These are phyloP conservation scores for Eptatretus atami DNA, from an alignment of 2,797 vertebrate species.

Conservation along the genomic window DNA sequence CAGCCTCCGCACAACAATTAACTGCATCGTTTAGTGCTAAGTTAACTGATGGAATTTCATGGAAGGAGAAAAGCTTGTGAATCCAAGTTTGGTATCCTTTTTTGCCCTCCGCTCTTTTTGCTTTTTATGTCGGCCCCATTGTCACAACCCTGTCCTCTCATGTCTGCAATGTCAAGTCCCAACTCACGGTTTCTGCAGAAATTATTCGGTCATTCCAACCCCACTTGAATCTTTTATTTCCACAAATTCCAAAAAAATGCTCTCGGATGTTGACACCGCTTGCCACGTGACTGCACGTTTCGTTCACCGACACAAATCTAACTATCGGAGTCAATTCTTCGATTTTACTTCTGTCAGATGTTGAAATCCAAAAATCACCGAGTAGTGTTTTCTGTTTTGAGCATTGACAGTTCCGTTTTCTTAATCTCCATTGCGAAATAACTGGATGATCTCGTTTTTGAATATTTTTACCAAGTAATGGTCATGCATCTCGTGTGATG, in stretches of 20 bases:
- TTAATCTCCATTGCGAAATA: not conserved
- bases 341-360: not conserved
- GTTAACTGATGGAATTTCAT: slow-evolving; percentile 6
- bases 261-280: not conserved
- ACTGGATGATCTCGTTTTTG: too few species aligned
- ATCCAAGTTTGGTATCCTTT: slow-evolving; percentile 5
- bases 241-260: slow-evolving; percentile 2
- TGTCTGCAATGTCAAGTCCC: not conserved
- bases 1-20: not conserved
- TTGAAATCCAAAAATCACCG: not conserved
- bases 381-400: too few species aligned
- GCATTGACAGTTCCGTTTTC: too few species aligned
- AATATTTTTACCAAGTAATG: slow-evolving; percentile 1
- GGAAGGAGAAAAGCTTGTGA: not conserved
- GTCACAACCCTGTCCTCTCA: not conserved
- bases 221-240: not conserved
- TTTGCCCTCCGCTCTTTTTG: slow-evolving; percentile 7
- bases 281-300: not conserved
- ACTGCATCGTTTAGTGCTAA: not conserved
- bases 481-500: slow-evolving; percentile 1
- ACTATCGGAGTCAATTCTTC: not conserved
- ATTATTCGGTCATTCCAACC: not conserved
- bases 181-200: slow-evolving; percentile 2
- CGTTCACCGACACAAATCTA: slow-evolving; percentile 1
- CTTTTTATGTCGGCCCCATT: slow-evolving; percentile 6